phyloP scores from a whole-genome alignment of 1,140 invertebrate species.

The Lepidostoma basale region DNA sequence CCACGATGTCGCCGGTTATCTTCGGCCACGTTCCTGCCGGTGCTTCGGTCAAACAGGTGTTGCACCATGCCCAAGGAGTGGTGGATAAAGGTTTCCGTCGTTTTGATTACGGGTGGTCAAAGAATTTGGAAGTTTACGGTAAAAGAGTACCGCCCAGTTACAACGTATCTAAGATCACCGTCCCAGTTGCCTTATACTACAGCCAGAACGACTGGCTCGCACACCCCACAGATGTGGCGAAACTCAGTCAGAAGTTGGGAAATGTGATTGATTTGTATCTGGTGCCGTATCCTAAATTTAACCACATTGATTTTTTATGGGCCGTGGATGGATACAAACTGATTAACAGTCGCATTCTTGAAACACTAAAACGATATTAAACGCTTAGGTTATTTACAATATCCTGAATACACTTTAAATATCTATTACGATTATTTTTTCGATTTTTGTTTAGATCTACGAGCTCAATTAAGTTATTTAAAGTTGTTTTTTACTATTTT shows the following conservation, averaged over 20 bases:
- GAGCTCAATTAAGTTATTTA: no score
- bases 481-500: no score
- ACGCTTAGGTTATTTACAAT: no score
- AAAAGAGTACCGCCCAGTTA: slow-evolving; percentile 66
- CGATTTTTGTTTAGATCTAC: no score
- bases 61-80: slow-evolving; percentile 71
- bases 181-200: slow-evolving; percentile 69
- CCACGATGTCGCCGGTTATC: slow-evolving; percentile 72
- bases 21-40: slow-evolving; percentile 79
- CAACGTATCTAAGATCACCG: slow-evolving; percentile 61
- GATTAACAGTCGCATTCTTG: slow-evolving; percentile 53
- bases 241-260: slow-evolving; percentile 52
- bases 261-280: slow-evolving; percentile 56
- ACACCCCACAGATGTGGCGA: slow-evolving; percentile 57
- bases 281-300: slow-evolving; percentile 56
- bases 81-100: slow-evolving; percentile 56
- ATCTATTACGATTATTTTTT: no score
- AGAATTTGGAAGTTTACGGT: slow-evolving; percentile 56
- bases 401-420: no score
- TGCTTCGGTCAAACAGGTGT: slow-evolving; percentile 75
- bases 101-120: slow-evolving; percentile 56
- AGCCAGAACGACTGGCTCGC: slow-evolving; percentile 68
- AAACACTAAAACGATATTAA: slow-evolving; percentile 50
- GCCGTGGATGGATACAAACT: slow-evolving; percentile 57
- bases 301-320: slow-evolving; percentile 65